phyloP scores from a whole-genome alignment of 1,140 invertebrate genomes.

The Zaprionus africanus region DNA sequence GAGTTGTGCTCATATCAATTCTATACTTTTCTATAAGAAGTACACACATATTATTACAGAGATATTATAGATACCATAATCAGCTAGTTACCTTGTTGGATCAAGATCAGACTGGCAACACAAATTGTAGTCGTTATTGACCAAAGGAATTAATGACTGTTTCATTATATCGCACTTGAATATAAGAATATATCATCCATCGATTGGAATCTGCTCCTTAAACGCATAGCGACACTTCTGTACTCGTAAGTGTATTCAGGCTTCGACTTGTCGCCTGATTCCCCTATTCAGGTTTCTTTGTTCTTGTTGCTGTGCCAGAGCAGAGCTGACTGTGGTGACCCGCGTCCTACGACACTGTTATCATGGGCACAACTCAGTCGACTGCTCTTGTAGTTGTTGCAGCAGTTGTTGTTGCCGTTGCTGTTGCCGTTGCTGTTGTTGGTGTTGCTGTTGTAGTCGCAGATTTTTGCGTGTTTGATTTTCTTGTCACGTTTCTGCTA shows the following conservation, averaged over 20 bases:
- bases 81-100: no score
- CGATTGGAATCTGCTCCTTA: no score
- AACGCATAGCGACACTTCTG: neutral
- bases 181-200: no score
- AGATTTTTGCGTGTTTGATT: slow-evolving; percentile 78
- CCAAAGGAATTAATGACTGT: no score
- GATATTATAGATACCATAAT: no score
- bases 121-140: no score
- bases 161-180: no score
- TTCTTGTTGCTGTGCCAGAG: slow-evolving; percentile 11
- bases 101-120: no score
- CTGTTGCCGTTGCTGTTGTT: slow-evolving; percentile 13
- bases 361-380: slow-evolving; percentile 38
- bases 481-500: slow-evolving; percentile 81
- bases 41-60: no score
- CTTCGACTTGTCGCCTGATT: neutral
- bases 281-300: slow-evolving; percentile 9
- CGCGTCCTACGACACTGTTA: slow-evolving; percentile 32
- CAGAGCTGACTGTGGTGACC: slow-evolving; percentile 6
- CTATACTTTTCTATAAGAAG: no score
- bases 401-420: slow-evolving; percentile 38
- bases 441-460: slow-evolving; percentile 44
- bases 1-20: no score
- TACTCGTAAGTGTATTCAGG: neutral
- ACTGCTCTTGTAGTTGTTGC: slow-evolving; percentile 24